Conservation (phyloP, 2,113 vertebrate genomes). For the Nansenia antarctica region DNA sequence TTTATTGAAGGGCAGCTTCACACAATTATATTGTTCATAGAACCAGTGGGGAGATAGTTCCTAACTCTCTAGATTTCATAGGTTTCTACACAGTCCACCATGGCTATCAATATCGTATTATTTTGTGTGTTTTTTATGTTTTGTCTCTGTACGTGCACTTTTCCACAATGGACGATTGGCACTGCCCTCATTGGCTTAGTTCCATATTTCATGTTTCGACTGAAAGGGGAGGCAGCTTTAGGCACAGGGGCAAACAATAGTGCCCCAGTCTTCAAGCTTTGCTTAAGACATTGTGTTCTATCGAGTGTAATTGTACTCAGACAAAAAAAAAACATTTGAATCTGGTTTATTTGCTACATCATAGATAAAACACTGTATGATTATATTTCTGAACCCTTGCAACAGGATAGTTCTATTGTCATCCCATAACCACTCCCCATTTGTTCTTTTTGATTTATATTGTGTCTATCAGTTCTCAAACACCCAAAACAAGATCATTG, state of each 20-base stretch:
- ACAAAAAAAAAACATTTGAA: background rate
- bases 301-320: background rate
- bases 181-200: background rate
- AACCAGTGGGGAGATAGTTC: no score
- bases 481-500: background rate
- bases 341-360: background rate
- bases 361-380: background rate
- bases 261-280: background rate
- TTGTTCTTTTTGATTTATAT: background rate
- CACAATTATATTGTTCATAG: no score
- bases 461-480: background rate
- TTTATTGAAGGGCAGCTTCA: no score
- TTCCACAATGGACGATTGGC: no score
- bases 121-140: no score
- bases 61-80: no score
- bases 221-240: background rate
- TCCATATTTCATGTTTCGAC: conserved; percentile 13
- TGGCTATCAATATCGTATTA: no score
- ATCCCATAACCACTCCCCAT: background rate
- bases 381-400: no score
- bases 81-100: no score
- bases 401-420: background rate
- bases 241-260: background rate
- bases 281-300: background rate
- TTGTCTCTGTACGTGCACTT: no score